These are phyloP conservation scores for Xylophagus ater DNA, from an alignment of 2,888 invertebrate genomes.

Conservation along the genomic window DNA sequence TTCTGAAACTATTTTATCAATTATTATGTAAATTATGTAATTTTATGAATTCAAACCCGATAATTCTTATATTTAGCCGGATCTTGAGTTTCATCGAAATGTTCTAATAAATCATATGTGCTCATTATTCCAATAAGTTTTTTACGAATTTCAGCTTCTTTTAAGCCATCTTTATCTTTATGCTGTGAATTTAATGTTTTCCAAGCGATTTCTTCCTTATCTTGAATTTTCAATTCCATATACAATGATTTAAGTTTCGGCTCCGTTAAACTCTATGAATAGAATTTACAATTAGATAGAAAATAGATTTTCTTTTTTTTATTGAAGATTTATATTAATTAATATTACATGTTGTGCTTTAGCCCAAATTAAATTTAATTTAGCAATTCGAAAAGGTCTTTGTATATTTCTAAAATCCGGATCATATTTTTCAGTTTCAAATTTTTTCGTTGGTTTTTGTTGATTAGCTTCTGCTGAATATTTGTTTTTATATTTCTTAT, in stretches of 20 bases:
- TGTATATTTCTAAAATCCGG: conserved; percentile 59
- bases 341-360: conserved; percentile 75
- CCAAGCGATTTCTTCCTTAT: conserved; percentile 78
- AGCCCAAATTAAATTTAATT: conserved; percentile 78
- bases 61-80: conserved; percentile 38
- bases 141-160: conserved; percentile 67
- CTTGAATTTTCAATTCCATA: conserved; percentile 81
- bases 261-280: conserved; percentile 57
- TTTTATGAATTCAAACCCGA: conserved; percentile 22
- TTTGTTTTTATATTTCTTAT: conserved; percentile 45
- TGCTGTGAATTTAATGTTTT: conserved; percentile 75
- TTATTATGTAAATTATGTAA: background rate
- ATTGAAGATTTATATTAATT: background rate
- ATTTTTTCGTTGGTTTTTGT: conserved; percentile 28
- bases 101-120: conserved; percentile 66
- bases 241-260: conserved; percentile 75
- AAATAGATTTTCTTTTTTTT: conserved; percentile 1
- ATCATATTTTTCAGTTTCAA: conserved; percentile 32
- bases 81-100: conserved; percentile 60
- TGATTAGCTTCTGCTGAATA: conserved; percentile 49
- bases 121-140: conserved; percentile 74
- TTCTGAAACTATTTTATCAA: conserved; percentile 24
- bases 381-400: conserved; percentile 82
- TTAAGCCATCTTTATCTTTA: conserved; percentile 74
- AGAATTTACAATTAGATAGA: conserved; percentile 1